phyloP scores from a whole-genome alignment of 2,888 invertebrate genomes.

The Drosophila percnosoma region DNA sequence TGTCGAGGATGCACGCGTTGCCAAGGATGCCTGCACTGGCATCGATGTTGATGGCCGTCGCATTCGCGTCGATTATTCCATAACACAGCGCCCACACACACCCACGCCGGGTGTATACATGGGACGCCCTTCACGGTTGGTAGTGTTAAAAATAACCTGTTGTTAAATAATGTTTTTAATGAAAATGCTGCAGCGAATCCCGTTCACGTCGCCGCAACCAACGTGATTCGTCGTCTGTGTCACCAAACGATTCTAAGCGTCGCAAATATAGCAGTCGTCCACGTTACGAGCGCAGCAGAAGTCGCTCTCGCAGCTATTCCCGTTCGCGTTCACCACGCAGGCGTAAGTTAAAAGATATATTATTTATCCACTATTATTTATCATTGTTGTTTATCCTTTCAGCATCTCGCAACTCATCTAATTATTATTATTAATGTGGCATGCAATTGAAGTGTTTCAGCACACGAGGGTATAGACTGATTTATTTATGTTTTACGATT shows the following conservation, averaged over 20 bases:
- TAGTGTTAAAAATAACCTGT: neutral
- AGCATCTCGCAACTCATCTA: slow-evolving; percentile 38
- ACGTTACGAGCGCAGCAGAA: slow-evolving; percentile 75
- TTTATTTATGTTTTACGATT: slow-evolving; percentile 17
- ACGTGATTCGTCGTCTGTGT: slow-evolving; percentile 31
- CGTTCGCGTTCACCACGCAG: slow-evolving; percentile 75
- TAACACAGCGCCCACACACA: slow-evolving; percentile 97
- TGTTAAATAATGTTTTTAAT: neutral
- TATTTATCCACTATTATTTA: neutral
- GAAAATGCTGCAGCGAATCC: slow-evolving; percentile 26
- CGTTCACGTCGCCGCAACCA: slow-evolving; percentile 57
- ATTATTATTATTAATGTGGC: slow-evolving; percentile 54
- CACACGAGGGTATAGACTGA: slow-evolving; percentile 53
- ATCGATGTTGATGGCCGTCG: slow-evolving; percentile 97
- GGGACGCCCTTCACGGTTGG: slow-evolving; percentile 92
- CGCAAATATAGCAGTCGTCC: slow-evolving; percentile 42
- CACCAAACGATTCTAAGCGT: slow-evolving; percentile 36
- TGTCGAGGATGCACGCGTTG: slow-evolving; percentile 94
- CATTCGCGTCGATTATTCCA: slow-evolving; percentile 97
- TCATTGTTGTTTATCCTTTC: neutral
- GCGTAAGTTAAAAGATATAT: slow-evolving; percentile 32
- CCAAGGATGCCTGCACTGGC: slow-evolving; percentile 96
- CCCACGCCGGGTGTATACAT: slow-evolving; percentile 99
- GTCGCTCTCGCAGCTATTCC: slow-evolving; percentile 80
- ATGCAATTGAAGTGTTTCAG: neutral